Conservation (phyloP, 2,113 vertebrate species). For the Myiozetetes cayanensis region DNA sequence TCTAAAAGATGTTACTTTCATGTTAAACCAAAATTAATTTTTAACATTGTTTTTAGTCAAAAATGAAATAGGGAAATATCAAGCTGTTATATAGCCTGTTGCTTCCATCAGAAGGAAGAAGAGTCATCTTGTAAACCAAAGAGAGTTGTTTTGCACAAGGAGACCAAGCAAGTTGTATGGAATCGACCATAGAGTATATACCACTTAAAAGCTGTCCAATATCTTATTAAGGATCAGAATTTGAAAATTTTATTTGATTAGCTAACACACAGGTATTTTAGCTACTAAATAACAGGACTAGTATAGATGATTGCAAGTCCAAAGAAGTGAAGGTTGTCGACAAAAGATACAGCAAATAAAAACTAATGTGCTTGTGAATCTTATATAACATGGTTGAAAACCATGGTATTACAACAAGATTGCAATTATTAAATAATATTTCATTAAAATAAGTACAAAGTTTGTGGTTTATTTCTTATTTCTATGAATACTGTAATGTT, state of each 20-base stretch:
- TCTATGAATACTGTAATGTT: neutral
- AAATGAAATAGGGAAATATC: neutral
- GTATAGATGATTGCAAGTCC: neutral
- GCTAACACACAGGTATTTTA: neutral
- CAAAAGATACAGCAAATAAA: neutral
- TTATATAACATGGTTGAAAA: neutral
- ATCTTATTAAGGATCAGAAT: neutral
- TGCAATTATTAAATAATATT: neutral
- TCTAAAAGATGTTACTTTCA: neutral
- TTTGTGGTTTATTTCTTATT: neutral
- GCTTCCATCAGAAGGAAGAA: neutral
- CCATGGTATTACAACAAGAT: neutral
- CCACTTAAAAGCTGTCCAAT: neutral
- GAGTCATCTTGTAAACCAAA: neutral
- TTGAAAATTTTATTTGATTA: neutral
- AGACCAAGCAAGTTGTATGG: neutral
- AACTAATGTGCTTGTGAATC: neutral
- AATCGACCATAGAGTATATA: neutral
- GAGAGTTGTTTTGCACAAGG: neutral
- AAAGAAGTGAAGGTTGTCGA: neutral
- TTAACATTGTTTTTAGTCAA: neutral
- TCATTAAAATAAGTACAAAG: neutral
- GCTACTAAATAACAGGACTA: neutral
- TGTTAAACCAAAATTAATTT: neutral
- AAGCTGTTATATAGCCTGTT: neutral